A percentile compares a stretch with the other conserved stretches of the same genome.
phyloP scores from a whole-genome alignment of 2,797 vertebrate genomes.

The Spinibarbus caldwelli region DNA sequence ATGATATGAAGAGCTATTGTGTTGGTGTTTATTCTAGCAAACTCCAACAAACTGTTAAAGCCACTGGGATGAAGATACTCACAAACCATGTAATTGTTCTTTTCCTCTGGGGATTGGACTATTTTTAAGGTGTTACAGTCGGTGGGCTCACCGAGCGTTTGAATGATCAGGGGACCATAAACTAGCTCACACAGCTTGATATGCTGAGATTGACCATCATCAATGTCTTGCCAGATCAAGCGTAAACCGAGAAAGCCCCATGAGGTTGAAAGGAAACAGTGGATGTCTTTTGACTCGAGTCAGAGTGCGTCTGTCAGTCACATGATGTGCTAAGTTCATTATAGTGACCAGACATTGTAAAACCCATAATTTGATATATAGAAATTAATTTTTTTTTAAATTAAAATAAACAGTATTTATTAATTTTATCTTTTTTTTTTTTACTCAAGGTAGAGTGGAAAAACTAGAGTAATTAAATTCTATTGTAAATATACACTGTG shows the following conservation, averaged over 20 bases:
- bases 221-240: constrained; percentile 42
- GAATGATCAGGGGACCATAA: constrained; percentile 36
- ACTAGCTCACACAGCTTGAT: constrained; percentile 35
- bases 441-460: no score
- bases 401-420: not conserved
- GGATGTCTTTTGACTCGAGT: constrained; percentile 18
- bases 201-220: constrained; percentile 16
- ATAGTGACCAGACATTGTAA: constrained; percentile 15
- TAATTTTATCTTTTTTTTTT: no score
- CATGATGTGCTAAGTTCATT: constrained; percentile 17
- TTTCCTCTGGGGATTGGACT: not conserved
- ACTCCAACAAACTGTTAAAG: constrained; percentile 24
- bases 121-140: constrained; percentile 16
- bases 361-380: not conserved
- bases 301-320: not conserved
- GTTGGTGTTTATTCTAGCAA: not conserved
- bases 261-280: not conserved
- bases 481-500: no score
- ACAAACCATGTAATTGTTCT: constrained; percentile 31
- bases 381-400: not conserved
- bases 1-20: not conserved
- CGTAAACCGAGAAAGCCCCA: constrained; percentile 25
- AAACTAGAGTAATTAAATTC: not conserved
- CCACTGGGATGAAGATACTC: not conserved
- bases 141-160: not conserved